Conservation (phyloP, 1,140 invertebrate species). For the Polypedilum vanderplanki region DNA sequence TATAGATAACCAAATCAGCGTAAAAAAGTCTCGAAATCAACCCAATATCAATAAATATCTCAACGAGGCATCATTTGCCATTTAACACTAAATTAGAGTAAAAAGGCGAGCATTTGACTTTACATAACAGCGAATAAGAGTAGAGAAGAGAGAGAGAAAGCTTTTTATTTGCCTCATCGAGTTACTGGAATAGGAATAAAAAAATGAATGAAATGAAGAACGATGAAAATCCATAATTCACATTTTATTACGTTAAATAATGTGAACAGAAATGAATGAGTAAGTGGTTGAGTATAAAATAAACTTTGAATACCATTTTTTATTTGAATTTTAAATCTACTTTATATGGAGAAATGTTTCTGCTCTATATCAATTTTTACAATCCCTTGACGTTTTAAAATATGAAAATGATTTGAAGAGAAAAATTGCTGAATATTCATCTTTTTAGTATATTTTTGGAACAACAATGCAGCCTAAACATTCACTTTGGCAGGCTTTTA, state of each 20-base stretch:
- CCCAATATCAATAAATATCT: no score
- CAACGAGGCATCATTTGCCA: no score
- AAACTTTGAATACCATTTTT: conserved; percentile 22
- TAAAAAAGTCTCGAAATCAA: no score
- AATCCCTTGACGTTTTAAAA: not conserved
- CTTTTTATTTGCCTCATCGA: not conserved
- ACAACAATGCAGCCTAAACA: no score
- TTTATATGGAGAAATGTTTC: not conserved
- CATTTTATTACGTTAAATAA: conserved; percentile 26
- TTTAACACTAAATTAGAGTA: no score
- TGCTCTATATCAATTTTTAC: not conserved
- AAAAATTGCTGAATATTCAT: no score
- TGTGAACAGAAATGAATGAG: not conserved
- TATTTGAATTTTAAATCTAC: conserved; percentile 23
- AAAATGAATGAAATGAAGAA: not conserved
- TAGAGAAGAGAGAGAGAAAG: not conserved
- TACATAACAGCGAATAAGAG: not conserved
- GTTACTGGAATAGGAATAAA: not conserved
- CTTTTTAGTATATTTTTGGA: no score
- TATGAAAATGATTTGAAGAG: not conserved
- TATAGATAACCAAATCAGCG: no score
- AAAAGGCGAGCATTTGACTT: not conserved
- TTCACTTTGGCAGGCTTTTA: no score
- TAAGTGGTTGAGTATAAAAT: conserved; percentile 4
- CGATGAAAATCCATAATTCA: conserved; percentile 24